Conservation (phyloP, 2,797 vertebrate species). For the Momotus momota region DNA sequence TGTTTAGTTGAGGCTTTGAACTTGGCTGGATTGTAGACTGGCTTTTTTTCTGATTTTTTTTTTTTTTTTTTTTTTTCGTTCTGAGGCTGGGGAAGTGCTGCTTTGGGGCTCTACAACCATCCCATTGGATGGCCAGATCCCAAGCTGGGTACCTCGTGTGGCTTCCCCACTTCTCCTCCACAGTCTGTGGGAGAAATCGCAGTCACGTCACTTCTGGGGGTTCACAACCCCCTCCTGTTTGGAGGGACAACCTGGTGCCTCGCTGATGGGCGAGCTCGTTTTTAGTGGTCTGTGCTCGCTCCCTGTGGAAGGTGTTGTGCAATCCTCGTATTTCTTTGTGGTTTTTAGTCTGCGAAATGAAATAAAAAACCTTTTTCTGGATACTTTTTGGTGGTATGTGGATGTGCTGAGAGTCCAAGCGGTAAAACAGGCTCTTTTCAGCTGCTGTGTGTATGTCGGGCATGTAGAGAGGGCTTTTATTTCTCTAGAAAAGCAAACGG, state of each 20-base stretch:
- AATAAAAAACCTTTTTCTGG: not conserved
- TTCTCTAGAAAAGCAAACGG: not conserved
- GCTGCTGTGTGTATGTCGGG: not conserved
- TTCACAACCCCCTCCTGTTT: not conserved
- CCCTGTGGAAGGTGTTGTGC: not conserved
- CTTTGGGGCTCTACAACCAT: not conserved
- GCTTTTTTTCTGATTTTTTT: not conserved
- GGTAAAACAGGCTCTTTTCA: not conserved
- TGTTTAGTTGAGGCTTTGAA: not conserved
- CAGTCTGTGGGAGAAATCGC: not conserved
- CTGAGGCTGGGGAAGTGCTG: not conserved
- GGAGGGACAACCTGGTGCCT: not conserved
- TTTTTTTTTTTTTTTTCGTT: not conserved
- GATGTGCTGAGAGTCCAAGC: not conserved
- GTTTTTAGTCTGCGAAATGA: not conserved
- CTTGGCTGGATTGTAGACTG: not conserved
- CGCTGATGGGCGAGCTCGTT: rapidly evolving
- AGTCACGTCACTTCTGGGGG: rapidly evolving
- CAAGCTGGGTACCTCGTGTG: not conserved
- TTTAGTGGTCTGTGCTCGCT: not conserved
- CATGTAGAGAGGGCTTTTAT: rapidly evolving
- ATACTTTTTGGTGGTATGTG: not conserved
- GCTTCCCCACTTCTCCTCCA: rapidly evolving
- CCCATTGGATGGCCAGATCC: not conserved
- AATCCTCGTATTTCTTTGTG: rapidly evolving